These are phyloP conservation scores for Aphidius ervi DNA, from an alignment of 1,140 invertebrate species.

Conservation along the genomic window DNA sequence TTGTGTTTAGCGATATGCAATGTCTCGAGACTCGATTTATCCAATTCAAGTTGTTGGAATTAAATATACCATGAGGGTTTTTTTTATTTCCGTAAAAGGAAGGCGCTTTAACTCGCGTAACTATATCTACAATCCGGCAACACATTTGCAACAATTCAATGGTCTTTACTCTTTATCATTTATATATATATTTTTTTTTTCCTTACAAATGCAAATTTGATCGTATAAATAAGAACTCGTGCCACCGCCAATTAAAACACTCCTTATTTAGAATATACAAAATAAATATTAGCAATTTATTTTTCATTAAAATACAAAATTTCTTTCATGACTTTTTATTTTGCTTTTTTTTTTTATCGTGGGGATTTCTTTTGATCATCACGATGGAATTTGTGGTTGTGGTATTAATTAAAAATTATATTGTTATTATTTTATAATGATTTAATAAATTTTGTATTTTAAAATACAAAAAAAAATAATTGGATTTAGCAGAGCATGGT, in stretches of 20 bases:
- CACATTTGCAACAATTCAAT: not conserved
- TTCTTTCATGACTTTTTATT: no score
- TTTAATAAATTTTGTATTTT: not conserved
- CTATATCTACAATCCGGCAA: not conserved
- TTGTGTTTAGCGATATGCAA: constrained; percentile 7
- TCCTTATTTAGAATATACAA: constrained; percentile 35
- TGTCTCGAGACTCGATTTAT: constrained; percentile 3
- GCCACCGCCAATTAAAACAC: constrained; percentile 47
- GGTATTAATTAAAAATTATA: no score
- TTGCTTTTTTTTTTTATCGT: no score
- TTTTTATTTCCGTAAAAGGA: no score
- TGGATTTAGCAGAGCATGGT: constrained; percentile 81
- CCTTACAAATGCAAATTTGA: constrained; percentile 28
- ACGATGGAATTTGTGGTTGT: not conserved
- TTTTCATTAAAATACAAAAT: no score
- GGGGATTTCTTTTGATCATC: not conserved
- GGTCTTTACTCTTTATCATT: not conserved
- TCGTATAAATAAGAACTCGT: constrained; percentile 31
- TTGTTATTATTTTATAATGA: not conserved
- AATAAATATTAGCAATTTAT: no score
- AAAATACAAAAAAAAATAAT: constrained; percentile 27
- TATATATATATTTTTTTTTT: constrained; percentile 9
- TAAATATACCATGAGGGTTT: no score
- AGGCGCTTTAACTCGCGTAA: not conserved
- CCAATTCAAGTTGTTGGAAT: not conserved